These are phyloP conservation scores for Creontiades dilutus DNA, from an alignment of 2,888 invertebrate species.

Conservation along the genomic window DNA sequence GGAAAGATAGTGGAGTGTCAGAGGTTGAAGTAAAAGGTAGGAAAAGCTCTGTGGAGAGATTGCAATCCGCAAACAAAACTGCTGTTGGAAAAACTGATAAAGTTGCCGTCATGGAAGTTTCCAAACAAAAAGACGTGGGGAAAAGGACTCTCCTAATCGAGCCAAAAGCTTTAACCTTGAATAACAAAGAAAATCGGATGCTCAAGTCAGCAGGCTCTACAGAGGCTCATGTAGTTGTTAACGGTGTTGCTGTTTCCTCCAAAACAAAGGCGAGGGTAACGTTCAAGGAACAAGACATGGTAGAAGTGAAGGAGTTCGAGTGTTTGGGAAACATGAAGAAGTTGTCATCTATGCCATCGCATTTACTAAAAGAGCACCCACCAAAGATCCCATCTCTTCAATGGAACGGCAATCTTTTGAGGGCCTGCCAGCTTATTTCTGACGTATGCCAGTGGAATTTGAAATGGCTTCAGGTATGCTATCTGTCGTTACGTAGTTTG, in stretches of 20 bases:
- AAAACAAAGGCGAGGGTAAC: slow-evolving; percentile 22
- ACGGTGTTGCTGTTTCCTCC: background rate
- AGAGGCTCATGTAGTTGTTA: background rate
- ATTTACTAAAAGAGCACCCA: slow-evolving; percentile 46
- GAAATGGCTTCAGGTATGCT: slow-evolving; percentile 58
- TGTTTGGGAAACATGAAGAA: slow-evolving; percentile 61
- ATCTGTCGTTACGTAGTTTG: background rate
- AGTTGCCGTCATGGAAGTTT: background rate
- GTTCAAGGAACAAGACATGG: slow-evolving; percentile 55
- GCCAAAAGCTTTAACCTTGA: background rate
- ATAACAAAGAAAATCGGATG: slow-evolving; percentile 17
- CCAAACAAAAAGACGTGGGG: background rate
- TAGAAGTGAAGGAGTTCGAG: slow-evolving; percentile 54
- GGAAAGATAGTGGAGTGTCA: background rate
- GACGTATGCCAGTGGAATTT: slow-evolving; percentile 59
- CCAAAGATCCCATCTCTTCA: slow-evolving; percentile 1
- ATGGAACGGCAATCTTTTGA: slow-evolving; percentile 38
- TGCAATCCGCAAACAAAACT: background rate
- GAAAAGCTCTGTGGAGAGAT: background rate
- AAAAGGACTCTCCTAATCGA: slow-evolving; percentile 42
- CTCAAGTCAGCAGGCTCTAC: background rate
- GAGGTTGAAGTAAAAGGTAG: background rate
- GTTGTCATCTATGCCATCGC: slow-evolving; percentile 40
- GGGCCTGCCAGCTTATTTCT: background rate
- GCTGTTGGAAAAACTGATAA: background rate